Conservation (phyloP, 2,113 vertebrate species). For the Rhynchomys soricoides region DNA sequence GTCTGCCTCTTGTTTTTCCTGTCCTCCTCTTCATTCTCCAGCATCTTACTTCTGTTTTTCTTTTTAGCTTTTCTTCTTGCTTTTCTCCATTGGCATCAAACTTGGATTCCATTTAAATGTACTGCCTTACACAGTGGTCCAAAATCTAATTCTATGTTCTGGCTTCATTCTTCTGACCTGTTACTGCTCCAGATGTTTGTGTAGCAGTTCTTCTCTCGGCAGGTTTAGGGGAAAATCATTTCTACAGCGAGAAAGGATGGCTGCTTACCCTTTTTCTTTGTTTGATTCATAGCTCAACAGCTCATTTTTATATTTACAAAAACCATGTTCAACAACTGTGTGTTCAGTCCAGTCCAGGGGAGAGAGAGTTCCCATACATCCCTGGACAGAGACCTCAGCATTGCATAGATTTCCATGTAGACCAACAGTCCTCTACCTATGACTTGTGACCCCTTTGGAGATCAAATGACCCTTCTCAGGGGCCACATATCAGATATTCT, state of each 20-base stretch:
- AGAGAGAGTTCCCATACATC: not conserved
- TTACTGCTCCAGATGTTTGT: conserved; percentile 2
- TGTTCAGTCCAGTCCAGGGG: not conserved
- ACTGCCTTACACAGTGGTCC: not conserved
- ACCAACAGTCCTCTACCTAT: not conserved
- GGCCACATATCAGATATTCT: not conserved
- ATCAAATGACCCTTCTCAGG: not conserved
- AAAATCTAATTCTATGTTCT: not conserved
- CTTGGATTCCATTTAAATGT: not conserved
- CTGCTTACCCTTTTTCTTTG: not conserved
- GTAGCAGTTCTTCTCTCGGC: not conserved
- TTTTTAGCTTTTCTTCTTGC: not conserved
- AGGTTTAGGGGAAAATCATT: not conserved
- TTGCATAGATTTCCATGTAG: not conserved
- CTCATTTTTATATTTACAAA: conserved; percentile 14
- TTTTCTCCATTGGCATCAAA: not conserved
- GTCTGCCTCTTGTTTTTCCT: not conserved
- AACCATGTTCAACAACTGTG: not conserved
- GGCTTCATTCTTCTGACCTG: conserved; percentile 11
- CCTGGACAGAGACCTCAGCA: not conserved
- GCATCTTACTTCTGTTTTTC: not conserved
- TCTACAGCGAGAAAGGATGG: not conserved
- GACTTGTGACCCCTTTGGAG: not conserved
- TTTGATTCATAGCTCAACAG: not conserved
- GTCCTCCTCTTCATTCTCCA: not conserved